phyloP scores from a whole-genome alignment of 2,113 vertebrate species.

The Rhizomys pruinosus region DNA sequence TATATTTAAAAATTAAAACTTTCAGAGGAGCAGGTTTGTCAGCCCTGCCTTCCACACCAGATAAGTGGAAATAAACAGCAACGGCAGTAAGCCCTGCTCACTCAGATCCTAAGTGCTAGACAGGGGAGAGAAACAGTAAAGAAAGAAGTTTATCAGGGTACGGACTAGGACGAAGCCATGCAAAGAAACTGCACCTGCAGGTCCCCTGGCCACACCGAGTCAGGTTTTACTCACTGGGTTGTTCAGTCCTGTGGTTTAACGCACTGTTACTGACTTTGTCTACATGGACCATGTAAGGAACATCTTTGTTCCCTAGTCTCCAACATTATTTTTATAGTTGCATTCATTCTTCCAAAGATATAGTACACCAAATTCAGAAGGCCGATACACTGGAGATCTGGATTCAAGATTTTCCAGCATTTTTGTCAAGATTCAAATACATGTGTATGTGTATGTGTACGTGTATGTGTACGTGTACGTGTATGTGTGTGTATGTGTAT shows the following conservation, averaged over 20 bases:
- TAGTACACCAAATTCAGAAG: neutral
- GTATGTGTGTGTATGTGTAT: neutral
- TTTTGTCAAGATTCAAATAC: neutral
- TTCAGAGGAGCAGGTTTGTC: neutral
- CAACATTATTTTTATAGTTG: neutral
- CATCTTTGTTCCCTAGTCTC: neutral
- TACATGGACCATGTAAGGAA: neutral
- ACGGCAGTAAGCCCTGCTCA: neutral
- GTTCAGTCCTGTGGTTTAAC: neutral
- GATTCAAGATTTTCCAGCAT: neutral
- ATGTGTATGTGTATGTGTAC: neutral
- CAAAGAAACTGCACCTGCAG: neutral
- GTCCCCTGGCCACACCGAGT: neutral
- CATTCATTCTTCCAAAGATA: neutral
- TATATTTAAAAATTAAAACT: neutral
- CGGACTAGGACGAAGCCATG: neutral
- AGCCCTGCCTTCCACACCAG: neutral
- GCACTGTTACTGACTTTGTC: neutral
- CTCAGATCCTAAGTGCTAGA: neutral
- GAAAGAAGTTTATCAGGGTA: neutral
- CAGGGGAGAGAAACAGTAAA: neutral
- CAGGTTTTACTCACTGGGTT: neutral
- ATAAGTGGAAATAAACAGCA: neutral
- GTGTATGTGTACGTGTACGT: too few species aligned
- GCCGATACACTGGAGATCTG: neutral